Conservation (phyloP, 2,888 invertebrate genomes). For the Brachylomia viminalis region DNA sequence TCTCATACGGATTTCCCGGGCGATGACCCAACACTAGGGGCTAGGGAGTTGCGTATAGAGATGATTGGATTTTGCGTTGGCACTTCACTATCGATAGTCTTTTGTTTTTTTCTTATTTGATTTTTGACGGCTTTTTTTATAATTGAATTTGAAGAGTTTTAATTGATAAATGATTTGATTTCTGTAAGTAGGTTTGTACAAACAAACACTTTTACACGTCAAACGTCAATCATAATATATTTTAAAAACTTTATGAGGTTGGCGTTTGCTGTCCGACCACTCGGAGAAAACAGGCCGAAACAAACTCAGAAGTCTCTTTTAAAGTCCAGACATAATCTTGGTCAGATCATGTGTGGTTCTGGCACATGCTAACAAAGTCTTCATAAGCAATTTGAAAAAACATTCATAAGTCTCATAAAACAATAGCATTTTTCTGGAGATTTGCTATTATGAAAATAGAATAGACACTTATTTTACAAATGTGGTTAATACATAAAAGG, state of each 20-base stretch:
- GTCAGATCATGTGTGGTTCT: background rate
- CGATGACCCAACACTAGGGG: constrained; percentile 71
- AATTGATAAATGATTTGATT: background rate
- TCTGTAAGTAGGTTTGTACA: too few relatives aligned
- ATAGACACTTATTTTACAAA: too few relatives aligned
- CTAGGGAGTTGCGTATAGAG: constrained; percentile 45
- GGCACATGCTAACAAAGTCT: background rate
- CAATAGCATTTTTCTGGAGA: too few relatives aligned
- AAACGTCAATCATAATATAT: too few relatives aligned
- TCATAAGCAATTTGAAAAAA: too few relatives aligned
- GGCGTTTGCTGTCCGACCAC: too few relatives aligned
- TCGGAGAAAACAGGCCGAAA: too few relatives aligned
- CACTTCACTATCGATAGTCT: background rate
- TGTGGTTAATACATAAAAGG: too few relatives aligned
- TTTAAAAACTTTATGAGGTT: too few relatives aligned
- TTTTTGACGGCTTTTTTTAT: constrained; percentile 6
- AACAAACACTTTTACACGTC: too few relatives aligned
- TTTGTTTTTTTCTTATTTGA: constrained; percentile 4
- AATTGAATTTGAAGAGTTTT: background rate
- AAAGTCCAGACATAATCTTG: too few relatives aligned
- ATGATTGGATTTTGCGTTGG: constrained; percentile 26
- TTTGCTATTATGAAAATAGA: background rate
- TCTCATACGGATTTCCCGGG: constrained; percentile 77
- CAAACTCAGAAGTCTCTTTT: too few relatives aligned
- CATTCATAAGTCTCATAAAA: background rate